These are phyloP conservation scores for Iphiclides podalirius DNA, from an alignment of 2,888 invertebrate species.

Conservation along the genomic window DNA sequence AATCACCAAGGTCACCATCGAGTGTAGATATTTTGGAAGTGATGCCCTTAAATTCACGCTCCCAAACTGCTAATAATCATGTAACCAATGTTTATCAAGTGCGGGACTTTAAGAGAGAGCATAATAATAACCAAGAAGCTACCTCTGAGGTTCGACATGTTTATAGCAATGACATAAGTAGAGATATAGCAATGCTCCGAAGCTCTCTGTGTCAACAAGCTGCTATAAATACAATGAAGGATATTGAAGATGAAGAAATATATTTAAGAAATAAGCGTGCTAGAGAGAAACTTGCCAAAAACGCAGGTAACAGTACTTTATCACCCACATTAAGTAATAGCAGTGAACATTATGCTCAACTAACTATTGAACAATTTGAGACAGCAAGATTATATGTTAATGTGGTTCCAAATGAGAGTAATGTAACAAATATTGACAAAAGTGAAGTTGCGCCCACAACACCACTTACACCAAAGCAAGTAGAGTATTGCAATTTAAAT, in stretches of 20 bases:
- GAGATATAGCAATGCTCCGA: slow-evolving; percentile 66
- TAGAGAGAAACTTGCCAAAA: slow-evolving; percentile 46
- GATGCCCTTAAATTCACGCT: slow-evolving; percentile 71
- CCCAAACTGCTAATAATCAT: slow-evolving; percentile 56
- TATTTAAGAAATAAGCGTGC: slow-evolving; percentile 59
- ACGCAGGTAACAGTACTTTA: slow-evolving; percentile 37
- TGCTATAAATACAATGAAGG: slow-evolving; percentile 57
- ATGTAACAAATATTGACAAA: slow-evolving; percentile 41
- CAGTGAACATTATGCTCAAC: slow-evolving; percentile 74
- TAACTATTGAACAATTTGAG: slow-evolving; percentile 64
- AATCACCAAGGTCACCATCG: slow-evolving; percentile 73
- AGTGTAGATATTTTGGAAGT: slow-evolving; percentile 79
- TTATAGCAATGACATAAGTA: slow-evolving; percentile 67
- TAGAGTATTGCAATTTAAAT: slow-evolving; percentile 63
- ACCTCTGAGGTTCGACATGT: slow-evolving; percentile 50
- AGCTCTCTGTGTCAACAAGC: slow-evolving; percentile 57
- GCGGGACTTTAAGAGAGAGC: slow-evolving; percentile 77
- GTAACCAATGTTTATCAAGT: slow-evolving; percentile 79
- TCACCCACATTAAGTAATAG: slow-evolving; percentile 67
- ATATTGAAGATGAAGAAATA: slow-evolving; percentile 64
- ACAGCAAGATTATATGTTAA: slow-evolving; percentile 68
- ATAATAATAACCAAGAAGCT: slow-evolving; percentile 68
- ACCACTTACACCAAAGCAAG: slow-evolving; percentile 61
- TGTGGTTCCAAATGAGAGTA: slow-evolving; percentile 52
- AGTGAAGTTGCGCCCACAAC: slow-evolving; percentile 53